Base-by-base conservation (phyloP, 2,113 vertebrate genomes). In the Numenius arquata region DNA sequence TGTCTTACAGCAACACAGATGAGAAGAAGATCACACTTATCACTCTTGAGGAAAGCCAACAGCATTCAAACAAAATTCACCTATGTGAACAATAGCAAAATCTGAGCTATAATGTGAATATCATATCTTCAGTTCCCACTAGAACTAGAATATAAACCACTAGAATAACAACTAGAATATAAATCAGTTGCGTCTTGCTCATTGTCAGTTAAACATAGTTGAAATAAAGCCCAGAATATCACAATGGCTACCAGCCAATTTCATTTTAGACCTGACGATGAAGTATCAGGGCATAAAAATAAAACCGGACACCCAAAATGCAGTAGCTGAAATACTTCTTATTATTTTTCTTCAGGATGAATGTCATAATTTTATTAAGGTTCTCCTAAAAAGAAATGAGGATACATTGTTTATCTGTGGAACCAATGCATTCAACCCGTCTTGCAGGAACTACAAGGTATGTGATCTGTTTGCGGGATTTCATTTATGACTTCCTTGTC, bases 321-420 rank as follows among this genome's bases (percentile, higher is more conserved):
- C 50, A 74, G 53, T 52, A 32, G 47, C 47, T 94, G 34, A 92
- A 96, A 81, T 92, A 43, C 17, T 85, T 97, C 52, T 90, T 62
- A 40, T 95, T 70, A 6, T 97, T 96, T 97, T 97, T 96, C 87
- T 87, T 72, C 97, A 99, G 99, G 99, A 99, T 89, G 99, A 99
- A 95, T 99, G 99, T 98, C 99, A 99, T 97, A 99, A 99, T 96
- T 99, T 99, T 97, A 99, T 99, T 98, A 99, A 99, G 97, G 99
- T 99, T 96, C 98, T 99, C 73, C 98, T 99, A 86, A 99, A 99
- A 98, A 99, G 99, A 97, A 99, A 98, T 22, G 98, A 99, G 17
- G 99, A 99, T 88, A 98, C 98, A 23, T 93, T 99, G 96, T 99
- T 99, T 98, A 99, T 99, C 96, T 99, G 99, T 67, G 99, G 99